Percentiles rank a stretch among this genome's conserved stretches.
phyloP scores from a whole-genome alignment of 2,797 vertebrate species.

The Glossophaga mutica region DNA sequence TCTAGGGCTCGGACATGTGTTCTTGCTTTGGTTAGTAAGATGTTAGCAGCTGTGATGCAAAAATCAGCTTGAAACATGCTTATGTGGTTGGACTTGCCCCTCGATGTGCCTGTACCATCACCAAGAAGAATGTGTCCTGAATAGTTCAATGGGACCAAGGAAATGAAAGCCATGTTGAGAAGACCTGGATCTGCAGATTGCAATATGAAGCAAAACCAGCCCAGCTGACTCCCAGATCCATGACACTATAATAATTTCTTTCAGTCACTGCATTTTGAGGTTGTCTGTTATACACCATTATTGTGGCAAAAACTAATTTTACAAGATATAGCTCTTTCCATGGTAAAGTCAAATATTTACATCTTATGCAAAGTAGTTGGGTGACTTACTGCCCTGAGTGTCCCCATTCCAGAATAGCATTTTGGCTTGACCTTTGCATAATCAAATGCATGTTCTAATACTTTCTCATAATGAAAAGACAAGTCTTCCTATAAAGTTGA shows the following conservation, averaged over 20 bases:
- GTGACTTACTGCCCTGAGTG: not conserved
- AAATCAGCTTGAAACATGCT: not conserved
- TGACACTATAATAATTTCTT: not conserved
- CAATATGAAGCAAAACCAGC: conserved; percentile 3
- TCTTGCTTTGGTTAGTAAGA: not conserved
- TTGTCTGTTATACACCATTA: conserved; percentile 10
- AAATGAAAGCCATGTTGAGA: not conserved
- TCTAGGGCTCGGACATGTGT: not conserved
- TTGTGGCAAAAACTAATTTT: conserved; percentile 42
- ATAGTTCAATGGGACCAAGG: not conserved
- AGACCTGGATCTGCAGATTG: not conserved
- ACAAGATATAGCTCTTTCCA: conserved; percentile 26
- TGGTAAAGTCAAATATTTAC: conserved; percentile 3
- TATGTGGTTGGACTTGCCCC: not conserved
- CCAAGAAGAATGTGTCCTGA: not conserved
- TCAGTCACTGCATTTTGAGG: not conserved
- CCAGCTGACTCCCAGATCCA: conserved; percentile 4
- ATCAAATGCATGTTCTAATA: not conserved
- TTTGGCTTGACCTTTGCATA: conserved; percentile 3
- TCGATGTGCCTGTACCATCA: not conserved
- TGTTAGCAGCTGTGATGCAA: conserved; percentile 3
- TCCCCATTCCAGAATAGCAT: not conserved
- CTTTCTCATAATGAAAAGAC: not conserved
- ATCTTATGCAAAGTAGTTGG: conserved; percentile 30
- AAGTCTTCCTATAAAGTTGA: not conserved